Percentiles rank a stretch among this genome's conserved stretches.
Conservation (phyloP, 2,797 vertebrate species). For the Bovichtus variegatus region DNA sequence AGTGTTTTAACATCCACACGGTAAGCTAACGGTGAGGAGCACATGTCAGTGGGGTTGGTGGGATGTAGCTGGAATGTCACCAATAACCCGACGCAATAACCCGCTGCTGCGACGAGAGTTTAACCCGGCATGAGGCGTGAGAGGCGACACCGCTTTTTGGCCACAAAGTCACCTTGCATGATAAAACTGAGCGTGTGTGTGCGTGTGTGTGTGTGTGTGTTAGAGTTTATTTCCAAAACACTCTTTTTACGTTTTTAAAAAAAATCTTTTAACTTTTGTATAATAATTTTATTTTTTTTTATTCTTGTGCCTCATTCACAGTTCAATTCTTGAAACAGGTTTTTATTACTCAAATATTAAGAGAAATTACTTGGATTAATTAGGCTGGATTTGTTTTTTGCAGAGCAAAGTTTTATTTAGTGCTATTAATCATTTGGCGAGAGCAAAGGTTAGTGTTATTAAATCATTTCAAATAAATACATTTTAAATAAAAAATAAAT, state of each 20-base stretch:
- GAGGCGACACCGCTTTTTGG: slow-evolving; percentile 65
- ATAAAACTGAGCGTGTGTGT: slow-evolving; percentile 21
- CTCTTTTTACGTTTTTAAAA: background rate
- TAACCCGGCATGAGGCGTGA: slow-evolving; percentile 74
- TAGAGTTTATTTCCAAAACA: slow-evolving; percentile 52
- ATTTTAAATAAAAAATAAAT: too few relatives aligned
- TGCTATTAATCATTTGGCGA: too few relatives aligned
- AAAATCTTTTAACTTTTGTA: background rate
- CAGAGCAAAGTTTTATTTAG: too few relatives aligned
- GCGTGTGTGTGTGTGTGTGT: slow-evolving; percentile 20
- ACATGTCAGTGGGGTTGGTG: slow-evolving; percentile 13
- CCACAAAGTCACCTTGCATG: slow-evolving; percentile 80
- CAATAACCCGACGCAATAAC: slow-evolving; percentile 66
- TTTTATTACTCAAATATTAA: background rate
- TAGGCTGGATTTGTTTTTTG: too few relatives aligned
- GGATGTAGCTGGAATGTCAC: slow-evolving; percentile 56
- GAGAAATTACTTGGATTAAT: background rate
- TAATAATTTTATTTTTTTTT: background rate
- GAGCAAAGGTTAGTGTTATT: too few relatives aligned
- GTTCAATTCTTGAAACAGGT: background rate
- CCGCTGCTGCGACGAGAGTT: slow-evolving; percentile 50
- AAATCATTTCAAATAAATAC: too few relatives aligned
- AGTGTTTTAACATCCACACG: background rate
- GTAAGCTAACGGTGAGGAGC: slow-evolving; percentile 30
- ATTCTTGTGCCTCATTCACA: background rate